These are phyloP conservation scores for Dendrophyllia cribrosa DNA, from an alignment of 64 coral and sea anemone genomes.

Conservation along the genomic window DNA sequence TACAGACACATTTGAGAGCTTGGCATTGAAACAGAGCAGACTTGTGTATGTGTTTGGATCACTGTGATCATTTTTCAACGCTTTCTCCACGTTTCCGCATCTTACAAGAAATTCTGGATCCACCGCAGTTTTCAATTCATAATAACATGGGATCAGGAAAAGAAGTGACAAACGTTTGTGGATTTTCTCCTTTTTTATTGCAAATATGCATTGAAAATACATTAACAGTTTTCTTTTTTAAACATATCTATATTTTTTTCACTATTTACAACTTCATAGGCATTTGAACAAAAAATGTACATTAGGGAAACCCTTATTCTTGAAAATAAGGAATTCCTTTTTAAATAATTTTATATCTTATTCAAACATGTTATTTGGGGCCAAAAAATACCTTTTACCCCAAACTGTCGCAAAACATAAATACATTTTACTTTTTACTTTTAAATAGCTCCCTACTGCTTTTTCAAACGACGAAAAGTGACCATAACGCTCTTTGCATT, in stretches of 20 bases:
- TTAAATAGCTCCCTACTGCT: neutral
- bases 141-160: no score
- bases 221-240: conserved; percentile 37
- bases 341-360: conserved; percentile 42
- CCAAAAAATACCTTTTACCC: neutral
- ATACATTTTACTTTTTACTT: conserved; percentile 19
- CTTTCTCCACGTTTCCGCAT: no score
- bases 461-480: neutral
- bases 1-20: no score
- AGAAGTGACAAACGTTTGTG: neutral
- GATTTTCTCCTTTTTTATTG: conserved; percentile 34
- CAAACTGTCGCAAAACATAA: neutral
- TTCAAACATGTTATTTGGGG: neutral
- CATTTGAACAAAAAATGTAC: conserved; percentile 26
- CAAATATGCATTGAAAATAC: conserved; percentile 31
- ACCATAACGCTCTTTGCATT: neutral
- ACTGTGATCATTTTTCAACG: no score
- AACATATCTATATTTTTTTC: conserved; percentile 42
- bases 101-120: no score
- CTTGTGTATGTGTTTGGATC: no score
- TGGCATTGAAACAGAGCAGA: no score
- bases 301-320: neutral
- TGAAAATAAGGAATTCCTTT: conserved; percentile 16
- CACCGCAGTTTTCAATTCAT: no score
- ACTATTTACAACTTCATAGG: conserved; percentile 37